A percentile compares a stretch with the other conserved stretches of the same genome.
These are phyloP conservation scores for Drosophila paracracens DNA, from an alignment of 2,888 invertebrate species.

Conservation along the genomic window DNA sequence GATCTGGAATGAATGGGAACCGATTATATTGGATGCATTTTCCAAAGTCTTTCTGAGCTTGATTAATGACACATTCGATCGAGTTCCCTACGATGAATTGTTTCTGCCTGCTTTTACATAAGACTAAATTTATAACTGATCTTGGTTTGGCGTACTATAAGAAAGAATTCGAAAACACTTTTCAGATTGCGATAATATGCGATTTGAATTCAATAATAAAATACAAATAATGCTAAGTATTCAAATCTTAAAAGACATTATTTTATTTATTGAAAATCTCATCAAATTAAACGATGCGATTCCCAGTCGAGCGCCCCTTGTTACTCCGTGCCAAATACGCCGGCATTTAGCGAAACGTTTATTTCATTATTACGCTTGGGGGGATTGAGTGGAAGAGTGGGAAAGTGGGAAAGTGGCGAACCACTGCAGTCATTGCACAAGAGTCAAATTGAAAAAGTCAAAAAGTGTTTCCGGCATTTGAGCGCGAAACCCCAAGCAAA, in stretches of 20 bases:
- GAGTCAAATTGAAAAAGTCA: conserved; percentile 80
- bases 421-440: conserved; percentile 47
- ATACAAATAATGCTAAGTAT: background rate
- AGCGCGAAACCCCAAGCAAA: conserved; percentile 36
- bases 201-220: background rate
- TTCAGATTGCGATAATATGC: background rate
- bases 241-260: background rate
- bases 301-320: conserved; percentile 17
- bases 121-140: background rate
- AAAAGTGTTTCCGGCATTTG: conserved; percentile 53
- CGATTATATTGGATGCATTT: conserved; percentile 42
- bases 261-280: conserved; percentile 39
- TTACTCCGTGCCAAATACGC: conserved; percentile 63
- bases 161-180: background rate
- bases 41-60: conserved; percentile 39
- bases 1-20: conserved; percentile 61
- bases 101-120: conserved; percentile 29
- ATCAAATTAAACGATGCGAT: conserved; percentile 67
- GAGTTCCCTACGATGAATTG: conserved; percentile 60
- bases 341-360: conserved; percentile 83
- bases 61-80: conserved; percentile 44
- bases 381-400: conserved; percentile 13
- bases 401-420: background rate
- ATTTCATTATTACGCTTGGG: conserved; percentile 81
- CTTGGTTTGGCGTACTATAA: background rate